Percentiles rank a stretch among this genome's conserved stretches.
These are phyloP conservation scores for Trogon surrucura DNA, from an alignment of 2,113 vertebrate species.

Conservation along the genomic window DNA sequence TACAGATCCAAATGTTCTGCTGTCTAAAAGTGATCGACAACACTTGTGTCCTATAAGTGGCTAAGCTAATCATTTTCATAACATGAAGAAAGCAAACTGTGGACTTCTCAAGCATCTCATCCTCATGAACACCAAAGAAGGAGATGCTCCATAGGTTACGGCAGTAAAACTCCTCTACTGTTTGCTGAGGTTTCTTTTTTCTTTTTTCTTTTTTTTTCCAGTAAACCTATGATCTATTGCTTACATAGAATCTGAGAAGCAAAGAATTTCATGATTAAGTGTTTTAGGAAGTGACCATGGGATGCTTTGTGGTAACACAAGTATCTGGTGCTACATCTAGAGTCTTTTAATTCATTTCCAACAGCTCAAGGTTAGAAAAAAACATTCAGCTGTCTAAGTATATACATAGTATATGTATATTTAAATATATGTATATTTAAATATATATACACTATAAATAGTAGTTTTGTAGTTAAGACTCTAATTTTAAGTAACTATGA, in stretches of 20 bases:
- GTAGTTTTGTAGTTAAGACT: not conserved
- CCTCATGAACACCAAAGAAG: not conserved
- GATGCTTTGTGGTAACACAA: not conserved
- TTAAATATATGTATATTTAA: no score
- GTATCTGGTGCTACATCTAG: not conserved
- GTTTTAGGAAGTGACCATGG: not conserved
- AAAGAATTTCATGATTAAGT: not conserved
- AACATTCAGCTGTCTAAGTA: not conserved
- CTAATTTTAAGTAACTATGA: not conserved
- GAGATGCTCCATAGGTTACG: not conserved
- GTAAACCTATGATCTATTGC: not conserved
- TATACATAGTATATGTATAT: not conserved
- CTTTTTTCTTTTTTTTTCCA: slow-evolving; percentile 7
- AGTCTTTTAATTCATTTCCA: not conserved
- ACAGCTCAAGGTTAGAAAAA: not conserved
- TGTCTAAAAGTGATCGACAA: not conserved
- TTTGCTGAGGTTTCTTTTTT: not conserved
- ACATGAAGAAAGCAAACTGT: not conserved
- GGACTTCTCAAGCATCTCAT: not conserved
- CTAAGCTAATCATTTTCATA: not conserved
- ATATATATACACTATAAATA: not conserved
- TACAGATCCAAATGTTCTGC: not conserved
- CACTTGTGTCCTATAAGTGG: not conserved
- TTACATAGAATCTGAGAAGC: not conserved
- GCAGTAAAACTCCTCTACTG: not conserved